These are phyloP conservation scores for Temnopleurus reevesii DNA, from an alignment of 53 echinoderm and acorn worm species.

Conservation along the genomic window DNA sequence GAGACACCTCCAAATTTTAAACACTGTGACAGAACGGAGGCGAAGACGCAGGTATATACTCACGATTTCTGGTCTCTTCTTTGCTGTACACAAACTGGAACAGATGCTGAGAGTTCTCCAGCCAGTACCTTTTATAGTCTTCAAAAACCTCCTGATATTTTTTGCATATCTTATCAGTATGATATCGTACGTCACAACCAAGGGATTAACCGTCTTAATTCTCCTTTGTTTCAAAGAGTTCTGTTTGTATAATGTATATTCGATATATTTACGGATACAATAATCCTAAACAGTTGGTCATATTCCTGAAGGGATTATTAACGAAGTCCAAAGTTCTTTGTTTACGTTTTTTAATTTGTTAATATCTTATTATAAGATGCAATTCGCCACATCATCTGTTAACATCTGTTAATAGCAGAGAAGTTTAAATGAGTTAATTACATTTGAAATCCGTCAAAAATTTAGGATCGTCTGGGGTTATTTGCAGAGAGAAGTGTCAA, in stretches of 20 bases:
- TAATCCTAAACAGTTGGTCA: background rate
- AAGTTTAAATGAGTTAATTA: too few relatives aligned
- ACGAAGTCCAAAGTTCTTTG: background rate
- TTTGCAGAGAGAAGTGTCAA: too few relatives aligned
- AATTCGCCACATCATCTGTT: too few relatives aligned
- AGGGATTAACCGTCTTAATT: background rate
- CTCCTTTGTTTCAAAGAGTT: background rate
- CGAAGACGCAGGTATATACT: background rate
- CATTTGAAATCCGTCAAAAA: too few relatives aligned
- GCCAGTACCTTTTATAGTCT: background rate
- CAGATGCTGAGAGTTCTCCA: background rate
- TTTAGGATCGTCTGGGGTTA: too few relatives aligned
- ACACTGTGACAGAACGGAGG: background rate
- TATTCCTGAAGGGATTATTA: background rate
- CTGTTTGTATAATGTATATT: background rate
- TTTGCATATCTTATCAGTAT: background rate
- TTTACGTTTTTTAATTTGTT: too few relatives aligned
- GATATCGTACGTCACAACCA: background rate
- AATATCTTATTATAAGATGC: too few relatives aligned
- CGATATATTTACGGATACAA: background rate
- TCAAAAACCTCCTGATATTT: background rate
- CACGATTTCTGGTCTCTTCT: background rate
- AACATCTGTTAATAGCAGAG: too few relatives aligned
- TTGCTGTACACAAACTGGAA: background rate
- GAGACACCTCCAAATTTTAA: too few relatives aligned